Conservation (phyloP, 2,797 vertebrate species). For the Tenualosa ilisha region DNA sequence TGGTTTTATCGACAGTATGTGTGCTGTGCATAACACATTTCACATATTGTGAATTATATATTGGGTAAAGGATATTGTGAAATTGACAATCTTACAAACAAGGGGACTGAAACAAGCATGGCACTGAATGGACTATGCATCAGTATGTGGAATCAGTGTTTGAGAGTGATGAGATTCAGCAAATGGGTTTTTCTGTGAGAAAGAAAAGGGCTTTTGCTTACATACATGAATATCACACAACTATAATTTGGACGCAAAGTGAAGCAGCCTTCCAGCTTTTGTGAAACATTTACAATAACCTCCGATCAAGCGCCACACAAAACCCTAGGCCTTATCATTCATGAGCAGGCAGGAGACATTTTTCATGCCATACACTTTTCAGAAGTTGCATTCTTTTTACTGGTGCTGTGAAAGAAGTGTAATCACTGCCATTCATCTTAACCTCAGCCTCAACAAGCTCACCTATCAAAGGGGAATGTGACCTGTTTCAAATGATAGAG, state of each 20-base stretch:
- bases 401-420: background rate
- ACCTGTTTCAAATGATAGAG: background rate
- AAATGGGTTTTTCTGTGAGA: background rate
- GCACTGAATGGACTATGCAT: background rate
- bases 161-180: background rate
- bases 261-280: background rate
- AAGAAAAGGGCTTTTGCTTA: background rate
- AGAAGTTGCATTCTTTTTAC: background rate
- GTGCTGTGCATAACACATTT: background rate
- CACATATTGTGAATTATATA: background rate
- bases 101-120: background rate
- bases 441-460: background rate
- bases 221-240: background rate
- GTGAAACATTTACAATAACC: background rate
- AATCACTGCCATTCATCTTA: conserved; percentile 12
- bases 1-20: background rate
- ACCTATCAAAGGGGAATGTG: background rate
- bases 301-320: background rate
- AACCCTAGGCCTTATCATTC: background rate
- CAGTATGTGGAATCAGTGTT: background rate
- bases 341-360: conserved; percentile 6
- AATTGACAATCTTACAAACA: background rate
- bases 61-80: background rate
- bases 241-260: background rate
- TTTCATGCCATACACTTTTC: conserved; percentile 13